A percentile compares a stretch with the other conserved stretches of the same genome.
Evolutionary conservation across 2,888 invertebrate species (phyloP).

Genomic region (Cylindroiulus punctatus): DNA sequence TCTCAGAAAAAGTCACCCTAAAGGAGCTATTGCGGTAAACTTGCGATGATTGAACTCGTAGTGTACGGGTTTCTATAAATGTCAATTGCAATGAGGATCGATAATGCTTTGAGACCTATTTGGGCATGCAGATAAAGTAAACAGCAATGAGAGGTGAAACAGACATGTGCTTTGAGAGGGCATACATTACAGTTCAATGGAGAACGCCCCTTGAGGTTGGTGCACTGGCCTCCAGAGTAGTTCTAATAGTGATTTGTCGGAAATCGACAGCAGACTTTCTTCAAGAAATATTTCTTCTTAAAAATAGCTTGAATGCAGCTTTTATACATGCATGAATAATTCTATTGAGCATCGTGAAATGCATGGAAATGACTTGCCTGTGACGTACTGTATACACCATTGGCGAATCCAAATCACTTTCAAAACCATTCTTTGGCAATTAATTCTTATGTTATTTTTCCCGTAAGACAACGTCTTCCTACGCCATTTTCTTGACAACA

Average conservation of each 20-base stretch:
- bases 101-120: slow-evolving; percentile 36
- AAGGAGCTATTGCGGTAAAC: slow-evolving; percentile 8
- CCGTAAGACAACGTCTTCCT: background rate
- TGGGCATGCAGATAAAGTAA: slow-evolving; percentile 10
- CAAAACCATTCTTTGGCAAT: background rate
- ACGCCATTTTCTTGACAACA: background rate
- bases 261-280: slow-evolving; percentile 5
- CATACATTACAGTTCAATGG: background rate
- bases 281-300: background rate
- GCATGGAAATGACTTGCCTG: background rate
- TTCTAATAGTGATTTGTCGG: background rate
- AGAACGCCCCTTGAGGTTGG: background rate
- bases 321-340: background rate
- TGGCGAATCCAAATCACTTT: background rate
- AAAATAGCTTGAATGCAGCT: background rate
- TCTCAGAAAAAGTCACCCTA: background rate
- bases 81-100: slow-evolving; percentile 35
- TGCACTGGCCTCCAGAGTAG: background rate
- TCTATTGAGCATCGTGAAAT: background rate
- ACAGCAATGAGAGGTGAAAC: slow-evolving; percentile 17
- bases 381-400: background rate
- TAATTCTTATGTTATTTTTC: background rate
- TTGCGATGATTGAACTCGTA: background rate
- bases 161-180: background rate
- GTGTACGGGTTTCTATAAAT: background rate